Conservation (phyloP, 2,113 vertebrate genomes). For the Felis chaus region DNA sequence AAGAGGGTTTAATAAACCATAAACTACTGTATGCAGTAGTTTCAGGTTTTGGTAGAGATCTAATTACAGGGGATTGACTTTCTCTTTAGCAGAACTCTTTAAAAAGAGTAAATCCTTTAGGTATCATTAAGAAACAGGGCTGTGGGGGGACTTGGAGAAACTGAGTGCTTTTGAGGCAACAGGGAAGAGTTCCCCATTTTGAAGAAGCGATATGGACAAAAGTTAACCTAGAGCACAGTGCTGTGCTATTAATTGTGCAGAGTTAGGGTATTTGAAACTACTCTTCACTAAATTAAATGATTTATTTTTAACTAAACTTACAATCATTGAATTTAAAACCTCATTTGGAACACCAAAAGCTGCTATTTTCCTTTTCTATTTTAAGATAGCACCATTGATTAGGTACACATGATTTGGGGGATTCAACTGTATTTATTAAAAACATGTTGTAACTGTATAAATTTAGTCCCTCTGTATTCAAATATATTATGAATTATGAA, state of each 20-base stretch:
- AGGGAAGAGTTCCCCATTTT: background rate
- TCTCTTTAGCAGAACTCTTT: background rate
- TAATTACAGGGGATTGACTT: background rate
- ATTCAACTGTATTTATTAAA: background rate
- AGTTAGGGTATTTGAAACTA: background rate
- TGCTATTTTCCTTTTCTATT: background rate
- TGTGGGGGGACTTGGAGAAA: fast-evolving
- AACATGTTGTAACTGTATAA: background rate
- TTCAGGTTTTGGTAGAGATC: background rate
- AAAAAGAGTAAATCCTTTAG: background rate
- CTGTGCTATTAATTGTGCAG: background rate
- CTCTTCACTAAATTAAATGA: background rate
- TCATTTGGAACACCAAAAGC: background rate
- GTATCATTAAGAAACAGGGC: background rate
- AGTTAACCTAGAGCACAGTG: background rate
- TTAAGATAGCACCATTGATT: background rate
- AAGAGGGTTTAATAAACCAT: background rate
- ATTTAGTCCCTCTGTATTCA: background rate
- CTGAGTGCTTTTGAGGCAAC: background rate
- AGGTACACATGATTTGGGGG: background rate
- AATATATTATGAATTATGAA: background rate
- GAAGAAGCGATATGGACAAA: background rate
- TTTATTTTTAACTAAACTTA: slow-evolving; percentile 9
- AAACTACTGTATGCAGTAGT: background rate
- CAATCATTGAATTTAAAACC: slow-evolving; percentile 3